These are phyloP conservation scores for Boulengeromyrus knoepffleri DNA, from an alignment of 2,113 vertebrate genomes.

Conservation along the genomic window DNA sequence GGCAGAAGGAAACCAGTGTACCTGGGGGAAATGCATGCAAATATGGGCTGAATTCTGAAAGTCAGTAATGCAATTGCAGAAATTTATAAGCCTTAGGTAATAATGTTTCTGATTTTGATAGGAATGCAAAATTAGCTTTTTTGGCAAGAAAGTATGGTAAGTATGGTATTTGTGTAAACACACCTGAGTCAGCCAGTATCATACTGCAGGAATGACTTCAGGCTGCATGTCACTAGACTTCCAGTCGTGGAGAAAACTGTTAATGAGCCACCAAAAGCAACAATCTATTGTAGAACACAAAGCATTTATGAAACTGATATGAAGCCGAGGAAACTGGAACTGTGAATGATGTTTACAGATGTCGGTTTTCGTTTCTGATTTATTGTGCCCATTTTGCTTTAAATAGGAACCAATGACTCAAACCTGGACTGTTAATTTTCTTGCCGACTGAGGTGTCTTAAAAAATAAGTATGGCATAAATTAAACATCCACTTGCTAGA, in stretches of 20 bases:
- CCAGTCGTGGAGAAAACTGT: neutral
- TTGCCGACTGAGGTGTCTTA: slow-evolving; percentile 26
- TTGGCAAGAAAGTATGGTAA: neutral
- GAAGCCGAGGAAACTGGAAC: neutral
- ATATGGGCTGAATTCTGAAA: neutral
- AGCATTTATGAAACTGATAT: neutral
- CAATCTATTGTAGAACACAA: neutral
- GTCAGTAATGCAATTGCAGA: neutral
- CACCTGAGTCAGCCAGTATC: neutral
- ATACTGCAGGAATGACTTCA: neutral
- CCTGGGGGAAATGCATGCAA: neutral
- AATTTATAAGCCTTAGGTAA: neutral
- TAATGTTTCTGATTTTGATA: neutral
- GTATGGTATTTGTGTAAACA: neutral
- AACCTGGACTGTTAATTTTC: neutral
- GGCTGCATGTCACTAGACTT: neutral
- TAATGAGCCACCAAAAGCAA: neutral
- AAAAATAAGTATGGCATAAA: slow-evolving; percentile 39
- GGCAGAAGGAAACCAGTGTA: neutral
- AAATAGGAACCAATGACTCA: slow-evolving; percentile 8
- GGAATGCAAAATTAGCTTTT: neutral
- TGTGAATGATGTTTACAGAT: slow-evolving; percentile 14
- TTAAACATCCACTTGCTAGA: slow-evolving; percentile 34
- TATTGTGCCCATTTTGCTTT: neutral
- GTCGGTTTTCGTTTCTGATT: neutral